Conservation (phyloP, 2,888 invertebrate species). For the Stenodera caucasica region DNA sequence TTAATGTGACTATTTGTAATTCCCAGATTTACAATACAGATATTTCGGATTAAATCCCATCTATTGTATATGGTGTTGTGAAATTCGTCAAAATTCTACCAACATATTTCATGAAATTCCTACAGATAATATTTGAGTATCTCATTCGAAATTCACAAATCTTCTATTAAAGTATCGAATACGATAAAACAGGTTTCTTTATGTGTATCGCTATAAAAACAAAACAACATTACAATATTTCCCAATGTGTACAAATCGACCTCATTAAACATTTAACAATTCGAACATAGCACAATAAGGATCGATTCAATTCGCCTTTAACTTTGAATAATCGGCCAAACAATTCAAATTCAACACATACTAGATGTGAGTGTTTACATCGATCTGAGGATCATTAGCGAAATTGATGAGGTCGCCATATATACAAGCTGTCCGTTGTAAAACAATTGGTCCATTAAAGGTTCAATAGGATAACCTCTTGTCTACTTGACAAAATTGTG, state of each 20-base stretch:
- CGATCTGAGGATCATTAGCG: conserved; percentile 3
- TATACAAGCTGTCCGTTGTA: no score
- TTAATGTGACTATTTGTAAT: conserved; percentile 13
- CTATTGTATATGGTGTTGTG: no score
- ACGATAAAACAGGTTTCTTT: conserved; percentile 2
- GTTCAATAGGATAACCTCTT: neutral
- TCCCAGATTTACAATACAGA: conserved; percentile 13
- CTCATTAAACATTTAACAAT: conserved; percentile 10
- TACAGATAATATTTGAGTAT: no score
- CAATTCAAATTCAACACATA: conserved; percentile 1
- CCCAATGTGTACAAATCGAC: conserved; percentile 10
- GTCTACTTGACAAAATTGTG: no score
- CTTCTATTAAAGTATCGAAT: neutral
- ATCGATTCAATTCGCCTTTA: conserved; percentile 4
- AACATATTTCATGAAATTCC: neutral
- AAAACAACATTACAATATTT: conserved; percentile 4
- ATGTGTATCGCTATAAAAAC: neutral
- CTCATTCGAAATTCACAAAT: no score
- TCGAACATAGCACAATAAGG: conserved; percentile 3
- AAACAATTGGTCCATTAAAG: neutral
- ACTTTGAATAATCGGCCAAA: conserved; percentile 10
- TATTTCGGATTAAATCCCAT: neutral
- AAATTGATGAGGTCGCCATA: conserved; percentile 17
- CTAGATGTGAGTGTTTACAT: neutral
- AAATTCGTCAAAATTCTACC: neutral